phyloP scores from a whole-genome alignment of 2,113 vertebrate genomes.

The Pavo muticus region DNA sequence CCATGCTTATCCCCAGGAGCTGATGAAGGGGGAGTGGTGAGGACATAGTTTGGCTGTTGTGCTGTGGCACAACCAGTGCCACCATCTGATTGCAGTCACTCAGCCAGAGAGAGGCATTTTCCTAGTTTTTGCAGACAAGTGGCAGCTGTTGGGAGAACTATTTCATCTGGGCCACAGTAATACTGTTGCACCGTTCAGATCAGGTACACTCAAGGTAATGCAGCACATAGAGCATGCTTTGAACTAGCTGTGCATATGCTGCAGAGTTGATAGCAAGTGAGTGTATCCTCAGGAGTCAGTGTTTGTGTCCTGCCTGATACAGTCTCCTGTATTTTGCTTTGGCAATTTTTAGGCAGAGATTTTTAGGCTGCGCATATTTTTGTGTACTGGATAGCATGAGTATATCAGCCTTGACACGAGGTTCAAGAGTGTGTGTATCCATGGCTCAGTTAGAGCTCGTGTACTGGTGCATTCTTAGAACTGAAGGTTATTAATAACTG shows the following conservation, averaged over 20 bases:
- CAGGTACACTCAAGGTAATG: not conserved
- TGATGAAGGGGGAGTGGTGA: not conserved
- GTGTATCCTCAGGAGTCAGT: fast-evolving
- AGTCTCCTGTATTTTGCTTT: not conserved
- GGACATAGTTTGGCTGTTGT: not conserved
- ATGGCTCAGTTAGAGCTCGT: not conserved
- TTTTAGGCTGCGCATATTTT: fast-evolving
- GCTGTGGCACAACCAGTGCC: no score
- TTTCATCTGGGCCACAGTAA: not conserved
- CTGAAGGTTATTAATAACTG: not conserved
- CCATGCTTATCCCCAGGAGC: not conserved
- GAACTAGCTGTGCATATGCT: not conserved
- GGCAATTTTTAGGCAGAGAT: not conserved
- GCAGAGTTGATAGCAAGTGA: not conserved
- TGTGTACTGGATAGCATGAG: not conserved
- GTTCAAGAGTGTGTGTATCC: not conserved
- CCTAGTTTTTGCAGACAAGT: not conserved
- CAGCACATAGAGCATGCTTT: not conserved
- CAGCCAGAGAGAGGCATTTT: not conserved
- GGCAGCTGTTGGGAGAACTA: not conserved
- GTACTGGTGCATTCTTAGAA: not conserved
- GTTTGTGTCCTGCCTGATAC: not conserved
- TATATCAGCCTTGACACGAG: not conserved
- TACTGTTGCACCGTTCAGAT: not conserved
- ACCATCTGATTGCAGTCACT: fast-evolving